Conservation (phyloP, 2,113 vertebrate species). For the Mandrillus leucophaeus region DNA sequence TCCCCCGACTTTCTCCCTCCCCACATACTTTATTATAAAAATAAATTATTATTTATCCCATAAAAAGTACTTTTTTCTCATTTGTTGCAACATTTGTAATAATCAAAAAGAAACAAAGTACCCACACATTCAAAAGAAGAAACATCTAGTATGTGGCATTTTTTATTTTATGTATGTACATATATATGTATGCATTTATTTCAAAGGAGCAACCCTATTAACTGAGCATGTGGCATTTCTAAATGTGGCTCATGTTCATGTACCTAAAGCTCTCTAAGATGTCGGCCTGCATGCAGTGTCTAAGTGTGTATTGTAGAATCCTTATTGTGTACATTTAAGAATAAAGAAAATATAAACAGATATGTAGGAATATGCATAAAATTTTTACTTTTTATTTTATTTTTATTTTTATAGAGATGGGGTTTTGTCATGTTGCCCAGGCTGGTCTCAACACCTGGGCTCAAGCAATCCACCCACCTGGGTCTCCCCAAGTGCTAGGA, state of each 20-base stretch:
- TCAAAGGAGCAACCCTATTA: too few relatives aligned
- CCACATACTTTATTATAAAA: not conserved
- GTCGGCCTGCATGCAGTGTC: not conserved
- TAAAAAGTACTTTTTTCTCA: not conserved
- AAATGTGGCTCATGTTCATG: not conserved
- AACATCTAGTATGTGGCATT: not conserved
- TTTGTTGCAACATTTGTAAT: not conserved
- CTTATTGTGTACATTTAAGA: not conserved
- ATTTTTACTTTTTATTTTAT: not conserved
- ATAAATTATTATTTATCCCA: constrained; percentile 16
- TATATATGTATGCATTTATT: too few relatives aligned
- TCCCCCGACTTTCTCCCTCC: not conserved
- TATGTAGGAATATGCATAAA: not conserved
- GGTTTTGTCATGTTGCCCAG: too few relatives aligned
- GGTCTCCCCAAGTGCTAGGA: too few relatives aligned
- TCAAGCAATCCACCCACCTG: too few relatives aligned
- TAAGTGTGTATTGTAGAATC: not conserved
- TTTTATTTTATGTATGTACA: too few relatives aligned
- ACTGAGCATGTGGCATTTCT: not conserved
- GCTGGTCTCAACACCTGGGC: too few relatives aligned
- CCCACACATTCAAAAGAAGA: not conserved
- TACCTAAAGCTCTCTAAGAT: not conserved
- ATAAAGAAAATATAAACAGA: constrained; percentile 12
- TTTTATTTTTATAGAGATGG: too few relatives aligned
- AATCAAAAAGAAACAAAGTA: not conserved